These are phyloP conservation scores for Siderastrea siderea DNA, from an alignment of 92 coral and sea anemone species.

Conservation along the genomic window DNA sequence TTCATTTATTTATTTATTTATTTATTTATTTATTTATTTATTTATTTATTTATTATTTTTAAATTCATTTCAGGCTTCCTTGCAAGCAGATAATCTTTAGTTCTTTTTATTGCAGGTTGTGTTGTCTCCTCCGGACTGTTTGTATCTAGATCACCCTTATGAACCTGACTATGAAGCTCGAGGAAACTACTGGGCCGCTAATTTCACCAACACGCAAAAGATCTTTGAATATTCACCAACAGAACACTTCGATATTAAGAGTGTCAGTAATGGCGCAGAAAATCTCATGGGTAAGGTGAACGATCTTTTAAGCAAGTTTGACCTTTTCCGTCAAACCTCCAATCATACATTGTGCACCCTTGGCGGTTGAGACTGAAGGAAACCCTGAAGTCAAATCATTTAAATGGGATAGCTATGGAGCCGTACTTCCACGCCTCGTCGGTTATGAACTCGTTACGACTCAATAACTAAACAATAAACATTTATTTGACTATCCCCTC, in stretches of 20 bases:
- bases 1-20: too few species aligned
- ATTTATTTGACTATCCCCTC: too few species aligned
- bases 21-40: too few species aligned
- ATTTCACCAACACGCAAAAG: constrained; percentile 80
- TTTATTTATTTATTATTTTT: too few species aligned
- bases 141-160: constrained; percentile 91
- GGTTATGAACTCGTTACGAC: too few species aligned
- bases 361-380: too few species aligned
- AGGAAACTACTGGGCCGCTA: constrained; percentile 94
- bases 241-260: neutral
- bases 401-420: too few species aligned
- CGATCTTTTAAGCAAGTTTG: neutral
- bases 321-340: neutral
- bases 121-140: constrained; percentile 81
- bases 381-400: too few species aligned
- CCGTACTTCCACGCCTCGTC: too few species aligned
- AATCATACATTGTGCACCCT: too few species aligned
- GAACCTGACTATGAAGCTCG: constrained; percentile 92
- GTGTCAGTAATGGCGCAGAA: neutral
- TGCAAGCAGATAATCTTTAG: neutral
- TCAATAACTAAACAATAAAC: too few species aligned
- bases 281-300: neutral
- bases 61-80: neutral
- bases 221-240: constrained; percentile 73
- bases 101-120: constrained; percentile 59